Conservation (phyloP, 2,113 vertebrate genomes). For the Saccopteryx leptura region DNA sequence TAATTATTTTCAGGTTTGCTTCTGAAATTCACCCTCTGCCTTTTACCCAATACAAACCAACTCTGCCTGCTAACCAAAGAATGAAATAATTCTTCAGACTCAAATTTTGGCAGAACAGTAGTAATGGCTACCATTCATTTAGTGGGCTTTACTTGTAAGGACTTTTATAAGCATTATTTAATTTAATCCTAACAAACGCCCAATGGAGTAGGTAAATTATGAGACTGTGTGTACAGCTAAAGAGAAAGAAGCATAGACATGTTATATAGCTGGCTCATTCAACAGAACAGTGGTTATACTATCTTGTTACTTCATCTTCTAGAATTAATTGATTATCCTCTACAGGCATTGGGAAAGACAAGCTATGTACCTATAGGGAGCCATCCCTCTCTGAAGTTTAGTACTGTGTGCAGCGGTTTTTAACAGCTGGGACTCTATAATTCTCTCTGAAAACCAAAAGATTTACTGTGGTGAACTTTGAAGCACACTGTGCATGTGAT, state of each 20-base stretch:
- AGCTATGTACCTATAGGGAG: background rate
- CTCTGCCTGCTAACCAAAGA: background rate
- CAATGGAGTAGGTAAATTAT: slow-evolving; percentile 17
- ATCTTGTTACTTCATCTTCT: slow-evolving; percentile 38
- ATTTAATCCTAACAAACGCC: slow-evolving; percentile 25
- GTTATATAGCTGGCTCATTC: background rate
- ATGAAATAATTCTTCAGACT: background rate
- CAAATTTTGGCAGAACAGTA: background rate
- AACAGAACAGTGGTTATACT: slow-evolving; percentile 10
- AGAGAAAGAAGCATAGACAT: background rate
- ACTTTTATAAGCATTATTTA: slow-evolving; percentile 26
- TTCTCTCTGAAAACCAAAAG: slow-evolving; percentile 2
- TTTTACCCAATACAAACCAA: background rate
- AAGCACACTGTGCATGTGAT: background rate
- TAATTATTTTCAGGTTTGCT: slow-evolving; percentile 50
- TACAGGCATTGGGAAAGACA: background rate
- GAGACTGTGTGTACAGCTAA: slow-evolving; percentile 10
- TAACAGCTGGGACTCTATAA: slow-evolving; percentile 62
- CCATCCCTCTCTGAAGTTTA: background rate
- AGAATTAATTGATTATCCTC: slow-evolving; percentile 52
- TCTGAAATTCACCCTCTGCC: slow-evolving; percentile 24
- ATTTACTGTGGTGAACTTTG: slow-evolving; percentile 32
- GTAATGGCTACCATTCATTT: background rate
- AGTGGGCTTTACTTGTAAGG: slow-evolving; percentile 35
- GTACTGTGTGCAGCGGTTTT: slow-evolving; percentile 1